phyloP scores from a whole-genome alignment of 2,113 vertebrate species.

The Sinocyclocheilus grahami region DNA sequence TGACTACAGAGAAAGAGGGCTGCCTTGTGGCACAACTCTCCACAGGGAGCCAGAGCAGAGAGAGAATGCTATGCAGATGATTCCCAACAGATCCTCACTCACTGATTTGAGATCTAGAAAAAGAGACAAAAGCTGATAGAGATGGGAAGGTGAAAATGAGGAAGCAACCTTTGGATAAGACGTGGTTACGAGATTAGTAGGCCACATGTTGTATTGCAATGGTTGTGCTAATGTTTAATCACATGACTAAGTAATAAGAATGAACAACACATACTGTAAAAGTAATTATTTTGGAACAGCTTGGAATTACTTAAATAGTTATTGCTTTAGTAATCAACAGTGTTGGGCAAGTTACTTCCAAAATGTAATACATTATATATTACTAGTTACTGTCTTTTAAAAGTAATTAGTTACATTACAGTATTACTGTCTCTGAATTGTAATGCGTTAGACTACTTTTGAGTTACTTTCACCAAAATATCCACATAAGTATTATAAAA shows the following conservation, averaged over 20 bases:
- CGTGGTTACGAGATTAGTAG: neutral
- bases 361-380: too few relatives aligned
- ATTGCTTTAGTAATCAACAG: neutral
- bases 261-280: neutral
- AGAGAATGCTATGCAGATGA: constrained; percentile 20
- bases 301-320: neutral
- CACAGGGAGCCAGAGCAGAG: neutral
- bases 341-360: too few relatives aligned
- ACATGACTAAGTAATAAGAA: neutral
- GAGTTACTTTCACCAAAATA: too few relatives aligned
- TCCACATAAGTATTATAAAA: too few relatives aligned
- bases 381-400: too few relatives aligned
- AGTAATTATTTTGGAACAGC: neutral
- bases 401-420: too few relatives aligned
- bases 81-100: neutral
- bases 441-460: too few relatives aligned
- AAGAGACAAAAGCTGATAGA: neutral
- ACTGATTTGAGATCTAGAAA: neutral
- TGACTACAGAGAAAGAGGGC: constrained; percentile 5
- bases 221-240: neutral
- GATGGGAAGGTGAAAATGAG: neutral
- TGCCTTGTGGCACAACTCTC: constrained; percentile 20
- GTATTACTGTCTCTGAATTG: too few relatives aligned
- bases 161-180: neutral
- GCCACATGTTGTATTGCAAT: neutral